phyloP scores from a whole-genome alignment of 1,140 invertebrate genomes.

The Yoshiicerus persimilis region DNA sequence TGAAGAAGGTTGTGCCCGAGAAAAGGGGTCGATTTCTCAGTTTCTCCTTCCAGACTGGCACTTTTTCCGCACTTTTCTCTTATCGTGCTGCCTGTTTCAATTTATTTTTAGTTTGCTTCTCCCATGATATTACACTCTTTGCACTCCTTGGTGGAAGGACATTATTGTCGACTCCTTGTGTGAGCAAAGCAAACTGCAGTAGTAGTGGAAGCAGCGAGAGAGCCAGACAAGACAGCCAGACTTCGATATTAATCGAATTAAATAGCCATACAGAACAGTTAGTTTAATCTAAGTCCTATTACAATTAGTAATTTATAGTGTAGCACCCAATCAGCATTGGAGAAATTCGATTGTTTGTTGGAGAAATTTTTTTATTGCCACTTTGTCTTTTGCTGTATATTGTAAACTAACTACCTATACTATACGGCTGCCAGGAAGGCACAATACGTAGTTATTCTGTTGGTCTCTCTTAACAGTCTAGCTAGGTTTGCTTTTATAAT shows the following conservation, averaged over 20 bases:
- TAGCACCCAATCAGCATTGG: too few species aligned
- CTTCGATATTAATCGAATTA: neutral
- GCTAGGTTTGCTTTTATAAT: too few species aligned
- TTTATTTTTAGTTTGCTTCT: neutral
- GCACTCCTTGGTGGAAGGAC: neutral
- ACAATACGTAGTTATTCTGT: too few species aligned
- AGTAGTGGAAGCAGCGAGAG: neutral
- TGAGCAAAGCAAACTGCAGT: neutral
- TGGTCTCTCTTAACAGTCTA: too few species aligned
- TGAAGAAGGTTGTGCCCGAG: neutral
- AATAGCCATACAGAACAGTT: neutral
- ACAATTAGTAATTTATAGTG: too few species aligned
- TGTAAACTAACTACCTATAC: too few species aligned
- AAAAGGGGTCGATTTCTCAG: neutral
- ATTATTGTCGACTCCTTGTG: neutral
- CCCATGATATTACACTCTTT: neutral
- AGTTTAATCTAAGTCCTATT: too few species aligned
- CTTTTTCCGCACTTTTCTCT: neutral
- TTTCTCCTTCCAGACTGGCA: slow-evolving; percentile 14
- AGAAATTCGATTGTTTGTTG: too few species aligned
- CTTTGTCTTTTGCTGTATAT: too few species aligned
- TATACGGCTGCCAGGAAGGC: too few species aligned
- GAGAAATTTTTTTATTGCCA: too few species aligned
- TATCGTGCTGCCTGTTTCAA: neutral
- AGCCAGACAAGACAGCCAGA: neutral